Evolutionary conservation across 2,888 invertebrate genomes (phyloP).

Genomic region (Fissipunctia ypsillon): DNA sequence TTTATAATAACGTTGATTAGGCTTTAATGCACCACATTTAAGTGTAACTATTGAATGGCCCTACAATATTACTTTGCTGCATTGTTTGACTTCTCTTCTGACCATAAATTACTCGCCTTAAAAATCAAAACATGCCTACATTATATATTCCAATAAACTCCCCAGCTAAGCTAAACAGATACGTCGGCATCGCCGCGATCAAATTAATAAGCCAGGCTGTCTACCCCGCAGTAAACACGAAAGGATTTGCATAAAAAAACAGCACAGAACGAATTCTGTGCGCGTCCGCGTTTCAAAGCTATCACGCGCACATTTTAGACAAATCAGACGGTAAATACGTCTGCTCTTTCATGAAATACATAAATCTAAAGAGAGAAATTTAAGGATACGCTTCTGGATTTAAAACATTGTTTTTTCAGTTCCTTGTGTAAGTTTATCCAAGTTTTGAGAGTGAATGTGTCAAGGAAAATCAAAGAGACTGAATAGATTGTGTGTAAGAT

Average conservation of each 20-base stretch:
- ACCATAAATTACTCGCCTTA: neutral
- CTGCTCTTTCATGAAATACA: conserved; percentile 71
- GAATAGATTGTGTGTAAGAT: too few relatives aligned
- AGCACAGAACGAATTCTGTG: conserved; percentile 35
- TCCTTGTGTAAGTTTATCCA: neutral
- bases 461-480: neutral
- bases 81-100: too few relatives aligned
- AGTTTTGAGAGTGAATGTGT: neutral
- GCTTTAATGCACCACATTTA: too few relatives aligned
- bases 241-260: conserved; percentile 57
- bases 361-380: conserved; percentile 68
- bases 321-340: conserved; percentile 71
- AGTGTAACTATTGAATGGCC: too few relatives aligned
- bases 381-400: conserved; percentile 47
- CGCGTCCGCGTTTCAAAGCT: conserved; percentile 48
- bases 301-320: conserved; percentile 67
- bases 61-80: too few relatives aligned
- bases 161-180: conserved; percentile 11
- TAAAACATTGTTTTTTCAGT: neutral
- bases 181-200: conserved; percentile 34
- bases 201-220: conserved; percentile 52
- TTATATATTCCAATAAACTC: conserved; percentile 8
- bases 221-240: conserved; percentile 44
- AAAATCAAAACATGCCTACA: neutral
- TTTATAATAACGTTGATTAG: too few relatives aligned